phyloP scores from a whole-genome alignment of 2,888 invertebrate genomes.

The Chydorus sphaericus region DNA sequence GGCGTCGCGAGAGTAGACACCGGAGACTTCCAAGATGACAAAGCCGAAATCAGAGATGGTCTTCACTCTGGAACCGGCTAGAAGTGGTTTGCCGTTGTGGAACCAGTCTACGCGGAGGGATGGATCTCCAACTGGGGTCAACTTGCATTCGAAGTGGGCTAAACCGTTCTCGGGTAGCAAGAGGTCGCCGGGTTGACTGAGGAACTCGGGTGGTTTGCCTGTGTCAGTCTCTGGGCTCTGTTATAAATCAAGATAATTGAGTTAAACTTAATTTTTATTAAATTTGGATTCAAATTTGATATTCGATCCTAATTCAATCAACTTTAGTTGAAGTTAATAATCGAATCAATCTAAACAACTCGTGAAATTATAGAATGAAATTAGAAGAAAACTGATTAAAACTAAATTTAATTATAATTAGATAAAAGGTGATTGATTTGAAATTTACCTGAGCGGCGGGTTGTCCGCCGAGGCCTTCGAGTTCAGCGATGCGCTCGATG shows the following conservation, averaged over 20 bases:
- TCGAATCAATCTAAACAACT: too few species aligned
- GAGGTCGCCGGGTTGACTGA: constrained; percentile 71
- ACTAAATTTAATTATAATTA: too few species aligned
- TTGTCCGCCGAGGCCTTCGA: constrained; percentile 64
- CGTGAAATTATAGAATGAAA: too few species aligned
- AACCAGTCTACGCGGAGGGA: constrained; percentile 94
- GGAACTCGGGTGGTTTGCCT: constrained; percentile 79
- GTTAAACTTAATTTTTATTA: too few species aligned
- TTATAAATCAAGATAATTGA: too few species aligned
- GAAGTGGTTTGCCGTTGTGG: constrained; percentile 86
- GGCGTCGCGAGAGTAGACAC: constrained; percentile 83
- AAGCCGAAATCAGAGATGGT: constrained; percentile 96
- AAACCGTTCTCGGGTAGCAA: constrained; percentile 70
- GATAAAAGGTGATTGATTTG: too few species aligned
- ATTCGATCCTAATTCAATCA: too few species aligned
- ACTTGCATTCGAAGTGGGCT: constrained; percentile 82
- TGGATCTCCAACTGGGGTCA: constrained; percentile 77
- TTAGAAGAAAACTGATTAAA: too few species aligned
- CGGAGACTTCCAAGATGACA: constrained; percentile 88
- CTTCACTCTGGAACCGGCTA: constrained; percentile 81
- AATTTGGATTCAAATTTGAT: too few species aligned
- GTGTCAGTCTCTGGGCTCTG: constrained; percentile 51
- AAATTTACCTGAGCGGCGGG: constrained; percentile 41
- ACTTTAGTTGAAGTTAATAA: too few species aligned
- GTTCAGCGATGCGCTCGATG: constrained; percentile 79